Base-by-base conservation (phyloP, 2,888 invertebrate genomes). In the Acrocera orbiculus region DNA sequence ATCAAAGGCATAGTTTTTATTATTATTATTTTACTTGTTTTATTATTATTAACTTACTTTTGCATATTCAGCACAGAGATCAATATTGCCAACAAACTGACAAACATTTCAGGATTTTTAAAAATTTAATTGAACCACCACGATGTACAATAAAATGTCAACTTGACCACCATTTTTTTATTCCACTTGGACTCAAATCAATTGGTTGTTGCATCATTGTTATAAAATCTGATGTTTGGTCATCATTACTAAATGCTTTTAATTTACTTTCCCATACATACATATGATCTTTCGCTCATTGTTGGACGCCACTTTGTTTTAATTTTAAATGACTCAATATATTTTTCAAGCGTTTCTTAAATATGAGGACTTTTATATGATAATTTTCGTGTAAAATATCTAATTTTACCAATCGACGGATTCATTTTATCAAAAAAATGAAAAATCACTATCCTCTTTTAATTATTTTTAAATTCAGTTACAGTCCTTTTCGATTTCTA, bases 81-180 rank as follows among this genome's bases (percentile, higher is more conserved):
- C n/a, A n/a, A n/a, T n/a, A n/a, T n/a, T n/a, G n/a, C n/a, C n/a
- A n/a, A n/a, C n/a, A n/a, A n/a, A n/a, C n/a, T n/a, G n/a, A n/a
- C n/a, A n/a, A n/a, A n/a, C n/a, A n/a, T n/a, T n/a, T n/a, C n/a
- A n/a, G n/a, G n/a, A n/a, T n/a, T n/a, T 52, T 44, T 0, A 44
- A 3, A 31, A 59, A 57, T 39, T 55, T 56, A 11, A 50, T 54
- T 2, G 54, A 47, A 3, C 82, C 87, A n/a, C 73, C 72, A 17
- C 83, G 67, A 52, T 65, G 65, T 2, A 82, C 64, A 30, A 92
- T 61, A 54, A 90, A 92, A 62, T 89, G 83, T 7, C 65, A 64
- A 2, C 57, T 56, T 1, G 45, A 37, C 65, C 66, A 73, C 76
- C 74, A 77, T 2, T 60, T 50, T 39, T 61, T 66, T 1, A 75